Evolutionary conservation across 1,140 invertebrate species (phyloP).

Genomic region (Drosophila punjabiensis): DNA sequence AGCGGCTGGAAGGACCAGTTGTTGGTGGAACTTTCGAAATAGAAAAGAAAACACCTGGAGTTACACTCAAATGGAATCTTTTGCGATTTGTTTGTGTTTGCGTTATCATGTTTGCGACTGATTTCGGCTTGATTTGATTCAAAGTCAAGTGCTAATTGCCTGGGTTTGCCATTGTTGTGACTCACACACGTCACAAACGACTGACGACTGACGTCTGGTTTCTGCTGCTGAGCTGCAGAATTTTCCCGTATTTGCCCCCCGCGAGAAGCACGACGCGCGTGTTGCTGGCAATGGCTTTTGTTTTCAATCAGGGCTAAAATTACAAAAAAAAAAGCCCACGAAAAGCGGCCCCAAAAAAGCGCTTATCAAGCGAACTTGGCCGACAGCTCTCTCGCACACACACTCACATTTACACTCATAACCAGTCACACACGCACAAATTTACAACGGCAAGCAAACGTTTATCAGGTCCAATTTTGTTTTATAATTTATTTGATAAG

Average conservation of each 20-base stretch:
- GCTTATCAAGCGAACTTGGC: conserved; percentile 74
- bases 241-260: conserved; percentile 57
- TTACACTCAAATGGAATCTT: conserved; percentile 33
- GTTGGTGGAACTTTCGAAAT: conserved; percentile 54
- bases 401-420: conserved; percentile 6
- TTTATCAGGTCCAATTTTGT: conserved; percentile 66
- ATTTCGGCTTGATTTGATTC: conserved; percentile 79
- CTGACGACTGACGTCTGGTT: conserved; percentile 40
- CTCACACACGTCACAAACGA: conserved; percentile 49
- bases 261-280: conserved; percentile 32
- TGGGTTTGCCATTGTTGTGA: conserved; percentile 58
- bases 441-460: conserved; percentile 43
- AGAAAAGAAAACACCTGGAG: conserved; percentile 38
- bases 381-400: conserved; percentile 9
- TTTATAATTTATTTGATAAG: conserved; percentile 72
- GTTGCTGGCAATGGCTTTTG: conserved; percentile 41
- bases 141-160: conserved; percentile 75
- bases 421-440: conserved; percentile 45
- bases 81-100: conserved; percentile 57
- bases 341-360: conserved; percentile 26
- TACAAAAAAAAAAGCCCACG: conserved; percentile 35
- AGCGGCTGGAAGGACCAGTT: conserved; percentile 78
- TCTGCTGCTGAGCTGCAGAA: conserved; percentile 50
- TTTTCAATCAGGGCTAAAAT: conserved; percentile 48
- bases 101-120: conserved; percentile 70